Conservation (phyloP, 53 echinoderm and acorn worm species). For the Echinarachnius parma region DNA sequence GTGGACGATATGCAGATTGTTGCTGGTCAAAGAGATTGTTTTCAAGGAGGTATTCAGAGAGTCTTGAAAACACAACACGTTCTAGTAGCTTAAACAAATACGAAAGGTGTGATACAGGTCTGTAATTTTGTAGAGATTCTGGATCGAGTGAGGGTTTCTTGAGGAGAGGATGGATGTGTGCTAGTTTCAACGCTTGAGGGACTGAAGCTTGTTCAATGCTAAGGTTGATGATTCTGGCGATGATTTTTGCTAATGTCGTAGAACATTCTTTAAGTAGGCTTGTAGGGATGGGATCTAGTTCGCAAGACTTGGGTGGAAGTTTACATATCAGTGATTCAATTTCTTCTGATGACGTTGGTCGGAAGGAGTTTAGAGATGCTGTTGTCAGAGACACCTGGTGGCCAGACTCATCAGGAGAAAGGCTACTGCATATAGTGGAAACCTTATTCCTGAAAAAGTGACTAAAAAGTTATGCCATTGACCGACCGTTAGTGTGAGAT, state of each 20-base stretch:
- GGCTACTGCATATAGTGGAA: background rate
- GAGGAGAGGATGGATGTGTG: background rate
- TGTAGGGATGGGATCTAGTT: slow-evolving; percentile 11
- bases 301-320: background rate
- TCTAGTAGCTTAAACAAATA: no score
- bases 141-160: slow-evolving; percentile 1
- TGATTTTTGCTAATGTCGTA: background rate
- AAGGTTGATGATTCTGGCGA: background rate
- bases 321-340: background rate
- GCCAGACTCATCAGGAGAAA: background rate
- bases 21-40: no score
- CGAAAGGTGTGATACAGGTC: no score
- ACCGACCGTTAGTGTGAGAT: no score
- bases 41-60: no score
- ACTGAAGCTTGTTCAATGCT: background rate
- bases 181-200: background rate
- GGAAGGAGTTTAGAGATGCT: background rate
- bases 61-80: no score
- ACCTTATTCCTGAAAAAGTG: background rate
- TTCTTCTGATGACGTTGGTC: no score
- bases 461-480: slow-evolving; percentile 9
- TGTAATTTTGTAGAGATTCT: slow-evolving; percentile 16
- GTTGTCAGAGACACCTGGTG: background rate
- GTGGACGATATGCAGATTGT: no score
- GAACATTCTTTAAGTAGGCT: slow-evolving; percentile 6